Conservation (phyloP, 2,888 invertebrate species). For the Oegoconia quadripuncta region DNA sequence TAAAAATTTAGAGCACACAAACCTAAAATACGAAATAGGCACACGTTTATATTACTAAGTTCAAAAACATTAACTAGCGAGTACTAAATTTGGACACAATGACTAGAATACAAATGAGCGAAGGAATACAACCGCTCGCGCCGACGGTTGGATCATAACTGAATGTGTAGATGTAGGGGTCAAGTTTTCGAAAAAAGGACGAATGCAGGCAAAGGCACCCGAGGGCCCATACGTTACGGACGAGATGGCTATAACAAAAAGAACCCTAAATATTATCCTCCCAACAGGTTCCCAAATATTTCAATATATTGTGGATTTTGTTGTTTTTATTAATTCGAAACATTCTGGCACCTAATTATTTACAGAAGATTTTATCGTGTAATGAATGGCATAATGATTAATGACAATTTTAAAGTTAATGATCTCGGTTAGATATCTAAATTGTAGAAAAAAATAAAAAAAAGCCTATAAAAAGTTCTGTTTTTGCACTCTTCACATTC, state of each 20-base stretch:
- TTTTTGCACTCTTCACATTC: slow-evolving; percentile 22
- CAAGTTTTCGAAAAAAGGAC: slow-evolving; percentile 67
- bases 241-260: slow-evolving; percentile 76
- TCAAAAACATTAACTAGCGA: slow-evolving; percentile 28
- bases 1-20: slow-evolving; percentile 24
- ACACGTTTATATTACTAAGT: slow-evolving; percentile 15
- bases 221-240: slow-evolving; percentile 74
- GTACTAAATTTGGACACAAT: slow-evolving; percentile 68
- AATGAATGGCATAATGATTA: not conserved
- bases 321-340: slow-evolving; percentile 19
- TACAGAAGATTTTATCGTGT: not conserved
- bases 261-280: slow-evolving; percentile 73
- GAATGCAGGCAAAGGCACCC: slow-evolving; percentile 56
- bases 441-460: slow-evolving; percentile 6
- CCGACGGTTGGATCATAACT: slow-evolving; percentile 72
- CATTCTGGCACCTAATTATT: slow-evolving; percentile 3
- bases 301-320: slow-evolving; percentile 2
- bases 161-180: slow-evolving; percentile 49
- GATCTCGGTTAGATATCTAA: not conserved
- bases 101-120: slow-evolving; percentile 69
- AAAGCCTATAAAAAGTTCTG: slow-evolving; percentile 11
- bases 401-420: not conserved
- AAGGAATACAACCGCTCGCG: slow-evolving; percentile 64
- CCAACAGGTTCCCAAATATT: slow-evolving; percentile 59
- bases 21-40: slow-evolving; percentile 40